A percentile compares a stretch with the other conserved stretches of the same genome.
phyloP scores from a whole-genome alignment of 2,888 invertebrate species.

The Steromphala cineraria region DNA sequence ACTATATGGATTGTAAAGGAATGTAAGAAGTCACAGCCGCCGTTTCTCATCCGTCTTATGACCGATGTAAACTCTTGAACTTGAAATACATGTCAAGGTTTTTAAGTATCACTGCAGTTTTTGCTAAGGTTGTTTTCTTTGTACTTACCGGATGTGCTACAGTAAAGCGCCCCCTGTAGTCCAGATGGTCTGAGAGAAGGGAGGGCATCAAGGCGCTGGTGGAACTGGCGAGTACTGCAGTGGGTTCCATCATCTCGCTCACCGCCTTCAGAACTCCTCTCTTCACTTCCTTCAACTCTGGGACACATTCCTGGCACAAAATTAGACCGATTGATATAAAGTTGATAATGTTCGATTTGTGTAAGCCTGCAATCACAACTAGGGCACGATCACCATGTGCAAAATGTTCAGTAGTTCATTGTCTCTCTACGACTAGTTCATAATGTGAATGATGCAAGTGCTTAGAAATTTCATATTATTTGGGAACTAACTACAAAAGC shows the following conservation, averaged over 20 bases:
- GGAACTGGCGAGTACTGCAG: constrained; percentile 87
- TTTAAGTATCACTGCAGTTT: neutral
- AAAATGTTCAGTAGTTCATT: no score
- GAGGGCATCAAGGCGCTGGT: constrained; percentile 95
- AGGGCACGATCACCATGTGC: no score
- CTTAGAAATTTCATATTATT: no score
- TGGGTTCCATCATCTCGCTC: constrained; percentile 80
- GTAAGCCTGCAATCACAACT: neutral
- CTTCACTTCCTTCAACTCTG: constrained; percentile 91
- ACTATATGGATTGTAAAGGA: no score
- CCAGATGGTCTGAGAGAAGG: constrained; percentile 86
- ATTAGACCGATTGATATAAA: neutral
- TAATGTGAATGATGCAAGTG: no score
- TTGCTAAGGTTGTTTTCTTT: neutral
- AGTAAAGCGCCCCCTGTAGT: constrained; percentile 79
- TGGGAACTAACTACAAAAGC: no score
- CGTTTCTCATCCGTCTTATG: no score
- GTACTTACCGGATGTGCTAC: constrained; percentile 85
- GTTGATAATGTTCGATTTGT: neutral
- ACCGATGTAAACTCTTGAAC: neutral
- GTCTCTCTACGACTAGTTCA: no score
- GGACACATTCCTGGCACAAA: constrained; percentile 87
- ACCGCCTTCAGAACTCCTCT: constrained; percentile 85
- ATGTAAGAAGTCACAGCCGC: no score
- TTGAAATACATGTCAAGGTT: neutral